Percentiles rank a stretch among this genome's conserved stretches.
Evolutionary conservation across 2,113 vertebrate genomes (phyloP).

Genomic region (Dicrurus megarhynchus): DNA sequence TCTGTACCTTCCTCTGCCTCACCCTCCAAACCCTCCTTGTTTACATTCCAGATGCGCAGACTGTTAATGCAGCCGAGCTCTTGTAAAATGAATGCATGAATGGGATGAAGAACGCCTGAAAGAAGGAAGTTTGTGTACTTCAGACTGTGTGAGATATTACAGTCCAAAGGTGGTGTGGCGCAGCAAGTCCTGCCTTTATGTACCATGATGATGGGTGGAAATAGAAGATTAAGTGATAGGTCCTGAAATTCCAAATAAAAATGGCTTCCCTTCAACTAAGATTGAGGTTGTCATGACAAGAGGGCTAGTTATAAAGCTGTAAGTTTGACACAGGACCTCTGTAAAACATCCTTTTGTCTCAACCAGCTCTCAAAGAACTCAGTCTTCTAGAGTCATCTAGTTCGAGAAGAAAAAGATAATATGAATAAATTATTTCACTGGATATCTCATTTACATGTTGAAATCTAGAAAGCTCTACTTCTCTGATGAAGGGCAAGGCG

Average conservation of each 20-base stretch:
- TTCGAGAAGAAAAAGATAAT: not conserved
- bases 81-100: not conserved
- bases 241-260: not conserved
- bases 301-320: not conserved
- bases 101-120: not conserved
- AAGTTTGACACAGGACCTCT: not conserved
- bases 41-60: not conserved
- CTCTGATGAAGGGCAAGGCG: not conserved
- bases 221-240: not conserved
- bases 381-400: not conserved
- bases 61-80: not conserved
- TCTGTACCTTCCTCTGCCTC: constrained; percentile 10
- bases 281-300: not conserved
- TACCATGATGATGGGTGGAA: not conserved
- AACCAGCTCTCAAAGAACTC: not conserved
- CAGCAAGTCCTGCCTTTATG: not conserved
- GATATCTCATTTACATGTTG: not conserved
- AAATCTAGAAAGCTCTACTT: not conserved
- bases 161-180: not conserved
- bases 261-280: not conserved
- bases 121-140: not conserved
- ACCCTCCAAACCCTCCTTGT: not conserved
- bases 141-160: not conserved
- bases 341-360: not conserved
- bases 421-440: not conserved